Percentiles rank a stretch among this genome's conserved stretches.
Conservation (phyloP, 2,888 invertebrate species). For the Notodonta dromedarius region DNA sequence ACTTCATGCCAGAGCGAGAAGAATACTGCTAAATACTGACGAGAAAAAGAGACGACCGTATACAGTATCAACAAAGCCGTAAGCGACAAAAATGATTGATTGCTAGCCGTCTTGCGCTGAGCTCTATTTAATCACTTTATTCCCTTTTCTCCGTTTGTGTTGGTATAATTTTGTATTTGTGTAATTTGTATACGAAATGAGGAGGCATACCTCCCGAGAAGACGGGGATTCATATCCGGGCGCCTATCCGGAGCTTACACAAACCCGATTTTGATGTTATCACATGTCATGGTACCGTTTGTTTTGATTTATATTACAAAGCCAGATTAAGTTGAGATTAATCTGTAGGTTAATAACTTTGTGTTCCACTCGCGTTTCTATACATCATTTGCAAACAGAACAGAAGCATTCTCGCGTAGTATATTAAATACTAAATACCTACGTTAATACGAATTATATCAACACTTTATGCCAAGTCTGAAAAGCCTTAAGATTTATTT, state of each 20-base stretch:
- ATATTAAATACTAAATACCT: too few relatives aligned
- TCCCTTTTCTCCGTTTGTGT: slow-evolving; percentile 84
- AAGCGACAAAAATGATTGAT: slow-evolving; percentile 85
- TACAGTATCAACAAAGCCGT: slow-evolving; percentile 72
- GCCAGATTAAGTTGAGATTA: slow-evolving; percentile 52
- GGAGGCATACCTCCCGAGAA: slow-evolving; percentile 68
- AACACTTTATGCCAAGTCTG: neutral
- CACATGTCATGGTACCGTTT: slow-evolving; percentile 62
- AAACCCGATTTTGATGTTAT: slow-evolving; percentile 70
- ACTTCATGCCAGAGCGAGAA: slow-evolving; percentile 80
- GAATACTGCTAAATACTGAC: slow-evolving; percentile 39
- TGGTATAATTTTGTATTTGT: slow-evolving; percentile 83
- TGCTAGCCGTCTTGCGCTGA: slow-evolving; percentile 82
- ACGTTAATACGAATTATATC: neutral
- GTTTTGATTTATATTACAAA: slow-evolving; percentile 57
- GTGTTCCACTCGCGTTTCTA: slow-evolving; percentile 28
- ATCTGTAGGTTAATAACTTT: slow-evolving; percentile 45
- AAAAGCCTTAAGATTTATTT: too few relatives aligned
- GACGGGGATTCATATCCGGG: slow-evolving; percentile 73
- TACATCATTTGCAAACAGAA: slow-evolving; percentile 12
- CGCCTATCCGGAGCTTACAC: slow-evolving; percentile 61
- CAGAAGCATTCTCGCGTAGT: neutral
- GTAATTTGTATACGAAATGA: slow-evolving; percentile 83
- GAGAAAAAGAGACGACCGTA: slow-evolving; percentile 60
- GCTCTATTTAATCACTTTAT: slow-evolving; percentile 86